Evolutionary conservation across 2,888 invertebrate genomes (phyloP).

Genomic region (Geophilus truncorum): DNA sequence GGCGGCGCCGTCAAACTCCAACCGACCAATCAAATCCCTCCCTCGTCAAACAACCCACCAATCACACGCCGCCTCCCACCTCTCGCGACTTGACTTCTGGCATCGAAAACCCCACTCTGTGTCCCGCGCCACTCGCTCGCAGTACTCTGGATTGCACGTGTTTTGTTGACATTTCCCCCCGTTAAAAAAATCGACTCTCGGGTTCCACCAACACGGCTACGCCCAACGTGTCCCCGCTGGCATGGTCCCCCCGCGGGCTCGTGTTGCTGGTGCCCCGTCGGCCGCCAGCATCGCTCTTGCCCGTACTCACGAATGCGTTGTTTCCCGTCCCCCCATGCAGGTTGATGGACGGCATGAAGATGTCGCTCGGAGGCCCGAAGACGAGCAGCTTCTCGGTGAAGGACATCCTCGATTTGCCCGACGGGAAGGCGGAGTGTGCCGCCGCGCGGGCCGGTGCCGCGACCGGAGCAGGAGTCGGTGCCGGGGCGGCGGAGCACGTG

Average conservation of each 20-base stretch:
- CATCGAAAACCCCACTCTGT: neutral
- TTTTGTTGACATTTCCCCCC: neutral
- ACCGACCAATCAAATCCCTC: neutral
- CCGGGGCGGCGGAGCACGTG: neutral
- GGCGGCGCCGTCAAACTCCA: neutral
- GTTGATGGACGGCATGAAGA: slow-evolving; percentile 57
- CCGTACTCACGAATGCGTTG: slow-evolving; percentile 26
- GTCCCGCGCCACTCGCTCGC: neutral
- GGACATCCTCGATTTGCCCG: slow-evolving; percentile 85
- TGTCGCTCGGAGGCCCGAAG: slow-evolving; percentile 62
- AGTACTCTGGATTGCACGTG: neutral
- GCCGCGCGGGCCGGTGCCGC: slow-evolving; percentile 30
- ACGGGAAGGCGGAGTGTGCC: slow-evolving; percentile 49
- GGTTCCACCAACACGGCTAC: slow-evolving; percentile 30
- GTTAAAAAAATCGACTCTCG: neutral
- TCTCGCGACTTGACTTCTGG: too few relatives aligned
- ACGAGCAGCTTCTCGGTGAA: slow-evolving; percentile 85
- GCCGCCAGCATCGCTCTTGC: neutral
- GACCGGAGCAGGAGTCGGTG: neutral
- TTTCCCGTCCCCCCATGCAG: slow-evolving; percentile 33
- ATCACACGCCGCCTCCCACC: neutral
- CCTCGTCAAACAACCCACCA: neutral
- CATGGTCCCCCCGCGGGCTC: slow-evolving; percentile 30
- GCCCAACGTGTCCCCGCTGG: slow-evolving; percentile 28
- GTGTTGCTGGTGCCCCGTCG: slow-evolving; percentile 29